Conservation (phyloP, 2,888 invertebrate genomes). For the Rhyacophila evoluta region DNA sequence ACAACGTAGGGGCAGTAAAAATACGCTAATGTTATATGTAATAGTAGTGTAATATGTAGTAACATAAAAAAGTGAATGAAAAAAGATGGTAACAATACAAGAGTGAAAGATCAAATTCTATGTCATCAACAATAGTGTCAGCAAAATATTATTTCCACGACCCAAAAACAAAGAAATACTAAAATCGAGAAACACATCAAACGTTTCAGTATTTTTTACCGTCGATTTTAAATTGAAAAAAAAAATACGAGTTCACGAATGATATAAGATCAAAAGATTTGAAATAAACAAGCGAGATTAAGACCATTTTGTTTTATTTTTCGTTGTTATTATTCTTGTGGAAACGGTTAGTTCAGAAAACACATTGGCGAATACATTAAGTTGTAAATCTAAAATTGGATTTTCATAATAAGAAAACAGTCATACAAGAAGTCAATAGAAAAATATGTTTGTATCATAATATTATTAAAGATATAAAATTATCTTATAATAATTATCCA, state of each 20-base stretch:
- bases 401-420: neutral
- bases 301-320: neutral
- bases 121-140: neutral
- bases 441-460: no score
- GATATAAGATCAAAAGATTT: conserved; percentile 3
- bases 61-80: no score
- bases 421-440: no score
- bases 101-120: neutral
- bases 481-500: no score
- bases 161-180: neutral
- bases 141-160: neutral
- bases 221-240: neutral
- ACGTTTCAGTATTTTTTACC: neutral
- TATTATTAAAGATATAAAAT: no score
- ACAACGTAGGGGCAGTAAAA: no score
- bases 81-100: no score
- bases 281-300: neutral
- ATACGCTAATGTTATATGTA: no score
- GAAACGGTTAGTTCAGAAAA: neutral
- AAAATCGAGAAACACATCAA: neutral
- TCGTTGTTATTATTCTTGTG: neutral
- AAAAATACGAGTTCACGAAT: neutral
- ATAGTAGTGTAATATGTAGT: no score
- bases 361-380: neutral
- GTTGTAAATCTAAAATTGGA: neutral